A percentile compares a stretch with the other conserved stretches of the same genome.
phyloP scores from a whole-genome alignment of 2,888 invertebrate genomes.

The Sphecodes monilicornis region DNA sequence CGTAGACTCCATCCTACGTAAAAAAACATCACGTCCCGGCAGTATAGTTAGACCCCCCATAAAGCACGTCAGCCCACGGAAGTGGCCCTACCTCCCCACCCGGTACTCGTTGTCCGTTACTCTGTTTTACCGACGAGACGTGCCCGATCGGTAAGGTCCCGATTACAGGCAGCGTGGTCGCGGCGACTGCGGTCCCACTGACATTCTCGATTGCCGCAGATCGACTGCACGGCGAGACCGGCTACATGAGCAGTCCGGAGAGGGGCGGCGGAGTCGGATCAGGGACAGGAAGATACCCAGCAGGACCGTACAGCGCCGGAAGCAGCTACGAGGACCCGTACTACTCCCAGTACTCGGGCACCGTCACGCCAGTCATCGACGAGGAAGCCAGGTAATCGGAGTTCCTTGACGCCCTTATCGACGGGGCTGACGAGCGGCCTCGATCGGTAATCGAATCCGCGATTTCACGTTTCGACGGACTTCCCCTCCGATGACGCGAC shows the following conservation, averaged over 20 bases:
- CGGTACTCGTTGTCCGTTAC: neutral
- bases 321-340: slow-evolving; percentile 94
- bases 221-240: slow-evolving; percentile 86
- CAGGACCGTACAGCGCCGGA: slow-evolving; percentile 85
- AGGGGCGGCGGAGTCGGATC: slow-evolving; percentile 85
- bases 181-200: slow-evolving; percentile 16
- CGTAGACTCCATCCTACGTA: too few species aligned
- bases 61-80: neutral
- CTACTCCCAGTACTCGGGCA: slow-evolving; percentile 92
- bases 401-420: slow-evolving; percentile 23
- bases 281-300: slow-evolving; percentile 80
- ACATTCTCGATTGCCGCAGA: slow-evolving; percentile 73
- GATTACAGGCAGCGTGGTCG: neutral
- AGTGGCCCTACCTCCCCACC: neutral
- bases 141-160: neutral
- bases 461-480: neutral
- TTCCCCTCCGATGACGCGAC: slow-evolving; percentile 5
- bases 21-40: too few species aligned
- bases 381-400: slow-evolving; percentile 91
- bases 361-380: slow-evolving; percentile 95
- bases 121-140: neutral
- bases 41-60: too few species aligned
- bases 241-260: slow-evolving; percentile 95
- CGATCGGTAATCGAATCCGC: neutral
- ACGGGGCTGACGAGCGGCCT: neutral